Conservation (phyloP, 35 echinoderm and acorn worm species). For the Diadema setosum region DNA sequence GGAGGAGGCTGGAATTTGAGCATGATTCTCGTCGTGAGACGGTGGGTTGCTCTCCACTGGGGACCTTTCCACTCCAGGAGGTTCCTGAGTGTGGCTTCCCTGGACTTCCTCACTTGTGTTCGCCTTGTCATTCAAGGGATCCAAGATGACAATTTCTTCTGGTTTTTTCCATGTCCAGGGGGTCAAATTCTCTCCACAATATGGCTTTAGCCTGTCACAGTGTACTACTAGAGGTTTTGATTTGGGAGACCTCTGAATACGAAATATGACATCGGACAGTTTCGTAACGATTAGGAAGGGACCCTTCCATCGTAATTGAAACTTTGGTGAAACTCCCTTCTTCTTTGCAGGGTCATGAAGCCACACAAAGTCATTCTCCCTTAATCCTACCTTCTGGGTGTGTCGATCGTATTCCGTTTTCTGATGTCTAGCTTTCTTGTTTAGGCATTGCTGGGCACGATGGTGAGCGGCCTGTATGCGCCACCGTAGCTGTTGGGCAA, state of each 20-base stretch:
- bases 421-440: not conserved
- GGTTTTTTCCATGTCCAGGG: not conserved
- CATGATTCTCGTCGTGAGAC: too few species aligned
- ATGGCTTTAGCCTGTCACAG: slow-evolving; percentile 5
- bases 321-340: slow-evolving; percentile 30
- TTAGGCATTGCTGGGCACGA: not conserved
- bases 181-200: too few species aligned
- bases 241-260: not conserved
- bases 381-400: not conserved
- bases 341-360: not conserved
- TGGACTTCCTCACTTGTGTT: not conserved
- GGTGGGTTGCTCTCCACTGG: too few species aligned
- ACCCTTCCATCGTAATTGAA: slow-evolving; percentile 24
- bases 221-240: slow-evolving; percentile 28
- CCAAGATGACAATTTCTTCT: not conserved
- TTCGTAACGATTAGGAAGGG: slow-evolving; percentile 1
- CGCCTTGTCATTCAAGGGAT: too few species aligned
- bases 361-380: slow-evolving; percentile 35
- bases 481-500: too few species aligned
- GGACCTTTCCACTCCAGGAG: too few species aligned
- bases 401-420: slow-evolving; percentile 28
- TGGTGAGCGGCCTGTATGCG: too few species aligned
- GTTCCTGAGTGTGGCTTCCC: too few species aligned
- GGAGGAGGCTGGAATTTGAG: too few species aligned
- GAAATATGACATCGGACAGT: slow-evolving; percentile 25